phyloP scores from a whole-genome alignment of 1,140 invertebrate genomes.

The Gryon sp. region DNA sequence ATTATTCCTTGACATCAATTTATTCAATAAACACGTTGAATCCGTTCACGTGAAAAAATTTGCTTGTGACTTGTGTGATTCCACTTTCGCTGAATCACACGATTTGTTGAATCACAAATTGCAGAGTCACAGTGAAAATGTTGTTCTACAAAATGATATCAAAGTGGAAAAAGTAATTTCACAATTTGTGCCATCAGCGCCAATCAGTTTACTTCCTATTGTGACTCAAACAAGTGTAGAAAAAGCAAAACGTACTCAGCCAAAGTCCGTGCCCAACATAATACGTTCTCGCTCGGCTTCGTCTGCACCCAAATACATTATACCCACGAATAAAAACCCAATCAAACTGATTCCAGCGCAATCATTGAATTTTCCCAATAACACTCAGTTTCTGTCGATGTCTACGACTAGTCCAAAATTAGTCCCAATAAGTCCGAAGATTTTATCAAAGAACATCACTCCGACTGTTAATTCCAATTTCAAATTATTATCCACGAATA shows the following conservation, averaged over 20 bases:
- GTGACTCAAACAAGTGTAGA: slow-evolving; percentile 2
- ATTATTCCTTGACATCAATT: slow-evolving; percentile 54
- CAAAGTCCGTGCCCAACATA: slow-evolving; percentile 45
- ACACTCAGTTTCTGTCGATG: slow-evolving; percentile 1
- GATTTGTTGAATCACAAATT: slow-evolving; percentile 55
- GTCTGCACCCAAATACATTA: slow-evolving; percentile 11
- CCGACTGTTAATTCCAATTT: neutral
- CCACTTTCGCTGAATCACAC: slow-evolving; percentile 34
- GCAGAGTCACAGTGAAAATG: slow-evolving; percentile 32
- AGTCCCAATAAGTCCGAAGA: slow-evolving; percentile 8
- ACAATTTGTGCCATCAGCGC: slow-evolving; percentile 17
- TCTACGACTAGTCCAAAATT: slow-evolving; percentile 10
- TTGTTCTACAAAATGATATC: too few relatives aligned
- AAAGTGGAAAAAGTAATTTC: too few relatives aligned
- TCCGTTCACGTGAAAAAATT: slow-evolving; percentile 42
- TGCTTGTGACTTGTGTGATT: slow-evolving; percentile 53
- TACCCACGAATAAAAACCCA: slow-evolving; percentile 26
- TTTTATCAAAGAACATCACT: slow-evolving; percentile 6
- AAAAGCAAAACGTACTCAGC: slow-evolving; percentile 17
- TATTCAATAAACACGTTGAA: slow-evolving; percentile 63
- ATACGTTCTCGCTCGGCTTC: slow-evolving; percentile 22
- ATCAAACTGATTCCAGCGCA: slow-evolving; percentile 34
- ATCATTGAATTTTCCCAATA: slow-evolving; percentile 14
- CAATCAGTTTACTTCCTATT: slow-evolving; percentile 8
- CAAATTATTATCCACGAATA: slow-evolving; percentile 1